phyloP scores from a whole-genome alignment of 1,140 invertebrate genomes.

The Diuraphis noxia region DNA sequence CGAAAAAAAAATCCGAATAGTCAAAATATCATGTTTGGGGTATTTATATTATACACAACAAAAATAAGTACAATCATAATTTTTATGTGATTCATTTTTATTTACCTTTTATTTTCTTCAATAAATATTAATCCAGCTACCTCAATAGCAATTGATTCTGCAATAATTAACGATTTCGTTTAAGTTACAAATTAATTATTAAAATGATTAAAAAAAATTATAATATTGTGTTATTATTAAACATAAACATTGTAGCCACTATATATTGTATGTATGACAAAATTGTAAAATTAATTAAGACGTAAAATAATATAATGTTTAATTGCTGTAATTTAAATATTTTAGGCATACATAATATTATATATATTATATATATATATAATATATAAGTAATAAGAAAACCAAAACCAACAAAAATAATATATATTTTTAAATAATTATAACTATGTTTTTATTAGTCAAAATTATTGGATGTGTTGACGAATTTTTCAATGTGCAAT shows the following conservation, averaged over 20 bases:
- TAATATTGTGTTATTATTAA: slow-evolving; percentile 34
- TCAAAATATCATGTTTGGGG: neutral
- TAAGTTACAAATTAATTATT: slow-evolving; percentile 35
- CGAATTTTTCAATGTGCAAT: slow-evolving; percentile 54
- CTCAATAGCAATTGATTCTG: slow-evolving; percentile 37
- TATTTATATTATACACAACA: slow-evolving; percentile 14
- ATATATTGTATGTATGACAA: slow-evolving; percentile 9
- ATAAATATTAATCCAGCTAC: slow-evolving; percentile 28
- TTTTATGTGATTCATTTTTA: slow-evolving; percentile 4
- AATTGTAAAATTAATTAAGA: slow-evolving; percentile 31
- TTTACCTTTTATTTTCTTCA: neutral
- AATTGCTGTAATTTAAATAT: slow-evolving; percentile 29
- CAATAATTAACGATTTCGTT: slow-evolving; percentile 31
- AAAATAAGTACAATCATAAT: slow-evolving; percentile 44
- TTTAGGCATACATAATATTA: slow-evolving; percentile 6
- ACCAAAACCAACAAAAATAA: slow-evolving; percentile 34
- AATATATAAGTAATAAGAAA: slow-evolving; percentile 16
- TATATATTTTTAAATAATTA: slow-evolving; percentile 52
- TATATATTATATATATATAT: neutral
- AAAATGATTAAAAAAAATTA: slow-evolving; percentile 7
- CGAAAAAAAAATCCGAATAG: neutral
- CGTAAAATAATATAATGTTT: neutral
- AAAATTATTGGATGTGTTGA: slow-evolving; percentile 50
- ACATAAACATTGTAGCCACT: slow-evolving; percentile 15
- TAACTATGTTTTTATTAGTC: slow-evolving; percentile 52